Evolutionary conservation across 2,113 vertebrate genomes (phyloP).

Genomic region (Syrmaticus mikado): DNA sequence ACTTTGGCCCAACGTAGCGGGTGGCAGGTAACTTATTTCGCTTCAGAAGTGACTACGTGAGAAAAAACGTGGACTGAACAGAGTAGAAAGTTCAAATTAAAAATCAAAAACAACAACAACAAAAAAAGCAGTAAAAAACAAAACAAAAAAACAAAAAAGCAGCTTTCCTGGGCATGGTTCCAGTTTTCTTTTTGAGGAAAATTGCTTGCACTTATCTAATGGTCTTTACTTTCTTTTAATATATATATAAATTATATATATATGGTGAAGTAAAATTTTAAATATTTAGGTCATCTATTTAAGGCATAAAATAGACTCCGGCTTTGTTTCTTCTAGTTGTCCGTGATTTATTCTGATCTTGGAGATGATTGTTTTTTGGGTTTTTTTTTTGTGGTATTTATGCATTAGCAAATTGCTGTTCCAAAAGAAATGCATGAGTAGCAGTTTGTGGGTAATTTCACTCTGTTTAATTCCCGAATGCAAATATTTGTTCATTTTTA

Average conservation of each 20-base stretch:
- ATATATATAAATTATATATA: constrained; percentile 74
- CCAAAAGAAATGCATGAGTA: constrained; percentile 74
- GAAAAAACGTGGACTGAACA: constrained; percentile 23
- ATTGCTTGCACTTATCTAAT: constrained; percentile 73
- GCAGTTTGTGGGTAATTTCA: constrained; percentile 67
- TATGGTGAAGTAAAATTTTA: constrained; percentile 76
- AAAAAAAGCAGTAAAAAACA: not conserved
- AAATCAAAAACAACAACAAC: not conserved
- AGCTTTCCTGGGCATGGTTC: constrained; percentile 75
- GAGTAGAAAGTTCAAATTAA: not conserved
- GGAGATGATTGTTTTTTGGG: constrained; percentile 35
- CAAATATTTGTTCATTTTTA: constrained; percentile 69
- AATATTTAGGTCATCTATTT: constrained; percentile 77
- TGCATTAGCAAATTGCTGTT: constrained; percentile 66
- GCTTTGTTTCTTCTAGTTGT: constrained; percentile 72
- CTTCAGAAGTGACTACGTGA: constrained; percentile 35
- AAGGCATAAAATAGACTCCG: constrained; percentile 71
- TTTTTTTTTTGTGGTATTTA: constrained; percentile 74
- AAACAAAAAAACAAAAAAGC: not conserved
- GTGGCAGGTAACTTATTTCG: constrained; percentile 56
- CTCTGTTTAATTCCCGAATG: constrained; percentile 56
- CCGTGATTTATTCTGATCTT: constrained; percentile 67
- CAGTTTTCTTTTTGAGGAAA: constrained; percentile 72
- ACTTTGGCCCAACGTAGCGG: constrained; percentile 25
- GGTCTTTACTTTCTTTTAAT: constrained; percentile 71